Evolutionary conservation across 1,140 invertebrate genomes (phyloP).

Genomic region (Drosophila tsacasi): DNA sequence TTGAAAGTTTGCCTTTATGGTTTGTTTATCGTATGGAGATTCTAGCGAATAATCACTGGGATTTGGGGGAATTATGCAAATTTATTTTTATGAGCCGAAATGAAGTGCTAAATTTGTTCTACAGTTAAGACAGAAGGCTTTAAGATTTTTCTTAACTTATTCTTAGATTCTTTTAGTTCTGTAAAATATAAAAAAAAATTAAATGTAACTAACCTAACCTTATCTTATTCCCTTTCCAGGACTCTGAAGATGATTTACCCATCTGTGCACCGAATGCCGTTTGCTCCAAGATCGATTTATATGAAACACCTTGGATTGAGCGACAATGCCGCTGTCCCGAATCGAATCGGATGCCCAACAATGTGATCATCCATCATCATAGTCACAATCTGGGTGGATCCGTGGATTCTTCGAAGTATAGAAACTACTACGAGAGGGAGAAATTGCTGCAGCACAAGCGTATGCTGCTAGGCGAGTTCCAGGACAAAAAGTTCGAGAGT

Average conservation of each 20-base stretch:
- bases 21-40: conserved; percentile 36
- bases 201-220: not conserved
- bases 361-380: conserved; percentile 77
- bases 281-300: conserved; percentile 95
- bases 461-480: conserved; percentile 62
- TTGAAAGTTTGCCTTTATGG: conserved; percentile 27
- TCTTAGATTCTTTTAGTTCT: too few species aligned
- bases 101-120: not conserved
- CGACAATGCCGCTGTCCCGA: conserved; percentile 93
- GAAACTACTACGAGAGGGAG: conserved; percentile 75
- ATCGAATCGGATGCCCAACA: conserved; percentile 77
- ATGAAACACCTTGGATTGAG: conserved; percentile 94
- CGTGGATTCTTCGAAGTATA: conserved; percentile 51
- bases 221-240: conserved; percentile 85
- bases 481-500: conserved; percentile 76
- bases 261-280: conserved; percentile 92
- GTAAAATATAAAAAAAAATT: not conserved
- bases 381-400: conserved; percentile 26
- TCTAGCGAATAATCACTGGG: conserved; percentile 25
- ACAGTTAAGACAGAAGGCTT: not conserved
- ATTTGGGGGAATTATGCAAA: conserved; percentile 10
- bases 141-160: not conserved
- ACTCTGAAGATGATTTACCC: conserved; percentile 92
- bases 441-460: conserved; percentile 77
- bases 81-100: conserved; percentile 4